Evolutionary conservation across 2,797 vertebrate species (phyloP).

Genomic region (Crocidura indochinensis): DNA sequence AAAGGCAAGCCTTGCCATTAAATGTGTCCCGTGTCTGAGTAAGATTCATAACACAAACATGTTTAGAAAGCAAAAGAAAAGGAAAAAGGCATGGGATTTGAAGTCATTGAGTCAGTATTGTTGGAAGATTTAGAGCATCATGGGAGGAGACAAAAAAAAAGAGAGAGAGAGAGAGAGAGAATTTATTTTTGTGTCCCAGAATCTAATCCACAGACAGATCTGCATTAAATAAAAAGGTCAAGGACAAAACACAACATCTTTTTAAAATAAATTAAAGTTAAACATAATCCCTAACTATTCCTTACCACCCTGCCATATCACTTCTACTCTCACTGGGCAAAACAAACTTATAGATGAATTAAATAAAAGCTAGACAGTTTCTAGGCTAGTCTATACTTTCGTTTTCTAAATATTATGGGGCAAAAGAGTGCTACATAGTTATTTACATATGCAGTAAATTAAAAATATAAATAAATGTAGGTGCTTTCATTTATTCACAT

Average conservation of each 20-base stretch:
- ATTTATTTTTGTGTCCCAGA: not conserved
- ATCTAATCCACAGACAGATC: not conserved
- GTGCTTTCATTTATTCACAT: conserved; percentile 57
- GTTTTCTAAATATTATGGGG: conserved; percentile 53
- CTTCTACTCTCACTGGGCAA: not conserved
- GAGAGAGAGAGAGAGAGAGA: conserved; percentile 11
- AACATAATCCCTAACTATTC: not conserved
- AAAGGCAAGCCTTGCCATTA: not conserved
- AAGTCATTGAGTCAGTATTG: not conserved
- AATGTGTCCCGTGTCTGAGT: not conserved
- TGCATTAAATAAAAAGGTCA: conserved; percentile 4
- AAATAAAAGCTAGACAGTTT: not conserved
- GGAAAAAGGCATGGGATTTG: not conserved
- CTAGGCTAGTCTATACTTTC: not conserved
- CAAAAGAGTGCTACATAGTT: conserved; percentile 60
- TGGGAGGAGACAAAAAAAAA: no score
- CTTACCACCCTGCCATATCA: not conserved
- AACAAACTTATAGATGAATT: not conserved
- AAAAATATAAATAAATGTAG: conserved; percentile 62
- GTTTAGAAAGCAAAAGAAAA: conserved; percentile 56
- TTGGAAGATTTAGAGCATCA: conserved; percentile 66
- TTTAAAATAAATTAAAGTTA: not conserved
- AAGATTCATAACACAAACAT: conserved; percentile 63
- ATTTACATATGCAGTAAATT: conserved; percentile 70
- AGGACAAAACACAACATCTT: not conserved